Percentiles rank a stretch among this genome's conserved stretches.
phyloP scores from a whole-genome alignment of 1,140 invertebrate genomes.

The Harpegnathos saltator region DNA sequence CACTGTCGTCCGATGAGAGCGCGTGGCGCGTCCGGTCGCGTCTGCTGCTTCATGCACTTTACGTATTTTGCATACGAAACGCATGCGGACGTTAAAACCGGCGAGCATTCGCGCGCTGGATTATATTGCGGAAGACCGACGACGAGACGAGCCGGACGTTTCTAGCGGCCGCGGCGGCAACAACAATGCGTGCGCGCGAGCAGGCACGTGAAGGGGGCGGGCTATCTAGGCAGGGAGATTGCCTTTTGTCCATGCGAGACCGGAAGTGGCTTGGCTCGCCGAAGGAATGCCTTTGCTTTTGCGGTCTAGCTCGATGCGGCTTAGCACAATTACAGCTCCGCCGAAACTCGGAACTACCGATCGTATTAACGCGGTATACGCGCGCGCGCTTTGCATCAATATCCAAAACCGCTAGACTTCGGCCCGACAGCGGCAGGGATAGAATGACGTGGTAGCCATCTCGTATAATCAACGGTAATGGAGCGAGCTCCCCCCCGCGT shows the following conservation, averaged over 20 bases:
- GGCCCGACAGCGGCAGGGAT: conserved; percentile 18
- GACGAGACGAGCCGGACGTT: conserved; percentile 17
- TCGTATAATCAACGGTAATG: conserved; percentile 55
- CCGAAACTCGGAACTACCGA: conserved; percentile 69
- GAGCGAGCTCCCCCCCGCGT: conserved; percentile 39
- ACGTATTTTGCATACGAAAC: conserved; percentile 56
- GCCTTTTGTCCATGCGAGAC: conserved; percentile 68
- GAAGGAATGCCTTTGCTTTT: conserved; percentile 72
- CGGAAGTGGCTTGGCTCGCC: conserved; percentile 58
- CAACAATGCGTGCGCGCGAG: neutral
- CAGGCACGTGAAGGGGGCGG: too few relatives aligned
- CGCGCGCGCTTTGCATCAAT: conserved; percentile 56
- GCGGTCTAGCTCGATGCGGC: conserved; percentile 60
- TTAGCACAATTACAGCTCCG: conserved; percentile 64
- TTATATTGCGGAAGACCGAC: conserved; percentile 52
- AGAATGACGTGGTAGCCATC: conserved; percentile 50
- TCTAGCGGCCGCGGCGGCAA: conserved; percentile 23
- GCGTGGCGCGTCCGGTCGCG: conserved; percentile 27
- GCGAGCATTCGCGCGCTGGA: conserved; percentile 21
- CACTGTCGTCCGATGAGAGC: conserved; percentile 29
- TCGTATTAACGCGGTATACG: conserved; percentile 63
- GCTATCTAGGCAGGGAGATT: conserved; percentile 31
- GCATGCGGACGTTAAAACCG: conserved; percentile 22
- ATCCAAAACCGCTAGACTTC: conserved; percentile 49
- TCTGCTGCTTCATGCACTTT: conserved; percentile 49